These are phyloP conservation scores for Rhombomys opimus DNA, from an alignment of 2,113 vertebrate species.

Conservation along the genomic window DNA sequence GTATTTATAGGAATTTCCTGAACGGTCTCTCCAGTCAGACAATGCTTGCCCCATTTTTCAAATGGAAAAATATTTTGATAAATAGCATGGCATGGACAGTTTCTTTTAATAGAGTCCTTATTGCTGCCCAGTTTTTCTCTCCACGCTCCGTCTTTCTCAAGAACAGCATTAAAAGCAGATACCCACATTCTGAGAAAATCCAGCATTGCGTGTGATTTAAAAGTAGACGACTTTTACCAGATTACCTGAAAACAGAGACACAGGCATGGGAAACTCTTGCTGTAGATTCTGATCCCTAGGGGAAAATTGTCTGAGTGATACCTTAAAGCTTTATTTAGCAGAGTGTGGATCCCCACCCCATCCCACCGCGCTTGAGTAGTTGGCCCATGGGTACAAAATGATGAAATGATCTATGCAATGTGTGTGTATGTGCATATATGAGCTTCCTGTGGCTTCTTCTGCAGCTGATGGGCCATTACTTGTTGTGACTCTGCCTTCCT, in stretches of 20 bases:
- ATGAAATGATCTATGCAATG: background rate
- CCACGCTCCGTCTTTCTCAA: background rate
- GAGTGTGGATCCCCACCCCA: background rate
- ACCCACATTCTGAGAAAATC: conserved; percentile 16
- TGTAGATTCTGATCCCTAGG: background rate
- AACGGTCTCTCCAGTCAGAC: conserved; percentile 8
- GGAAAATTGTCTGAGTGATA: background rate
- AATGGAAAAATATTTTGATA: conserved; percentile 50
- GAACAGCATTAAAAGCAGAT: background rate
- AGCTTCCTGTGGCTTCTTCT: background rate
- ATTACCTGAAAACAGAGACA: conserved; percentile 6
- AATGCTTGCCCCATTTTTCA: conserved; percentile 35
- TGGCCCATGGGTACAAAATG: background rate
- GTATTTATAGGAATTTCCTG: conserved; percentile 60
- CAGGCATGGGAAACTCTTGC: background rate
- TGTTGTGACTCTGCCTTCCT: background rate
- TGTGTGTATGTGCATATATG: background rate
- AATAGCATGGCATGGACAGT: background rate
- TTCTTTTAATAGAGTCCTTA: background rate
- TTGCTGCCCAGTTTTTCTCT: background rate
- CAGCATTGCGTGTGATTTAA: background rate
- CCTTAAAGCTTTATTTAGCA: background rate
- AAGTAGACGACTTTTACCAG: background rate
- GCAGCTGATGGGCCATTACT: background rate
- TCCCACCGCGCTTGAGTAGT: background rate